Evolutionary conservation across 2,888 invertebrate genomes (phyloP).

Genomic region (Clitarchus hookeri): DNA sequence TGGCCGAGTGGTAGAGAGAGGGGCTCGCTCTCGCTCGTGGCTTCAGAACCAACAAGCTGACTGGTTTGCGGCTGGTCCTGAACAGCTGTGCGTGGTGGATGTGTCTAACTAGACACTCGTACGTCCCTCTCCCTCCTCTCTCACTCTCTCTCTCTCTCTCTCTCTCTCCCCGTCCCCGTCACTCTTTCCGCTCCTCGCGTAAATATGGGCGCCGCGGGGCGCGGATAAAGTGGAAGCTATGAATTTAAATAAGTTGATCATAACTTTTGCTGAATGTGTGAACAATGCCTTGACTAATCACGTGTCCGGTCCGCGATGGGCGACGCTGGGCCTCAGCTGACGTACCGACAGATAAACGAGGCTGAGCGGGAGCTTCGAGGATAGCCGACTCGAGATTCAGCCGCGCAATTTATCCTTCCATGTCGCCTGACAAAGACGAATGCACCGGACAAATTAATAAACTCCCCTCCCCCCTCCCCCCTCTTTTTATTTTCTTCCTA

Average conservation of each 20-base stretch:
- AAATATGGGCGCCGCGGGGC: background rate
- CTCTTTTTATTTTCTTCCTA: background rate
- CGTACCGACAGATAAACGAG: background rate
- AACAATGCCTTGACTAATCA: background rate
- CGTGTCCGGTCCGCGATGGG: constrained; percentile 5
- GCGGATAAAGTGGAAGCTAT: constrained; percentile 1
- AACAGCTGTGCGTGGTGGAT: constrained; percentile 14
- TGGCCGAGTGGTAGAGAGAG: background rate
- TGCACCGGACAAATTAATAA: background rate
- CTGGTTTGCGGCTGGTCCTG: background rate
- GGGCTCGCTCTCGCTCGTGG: background rate
- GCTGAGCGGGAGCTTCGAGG: background rate
- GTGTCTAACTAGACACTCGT: constrained; percentile 8
- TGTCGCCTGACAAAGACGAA: constrained; percentile 1
- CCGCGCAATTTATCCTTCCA: background rate
- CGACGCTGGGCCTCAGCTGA: background rate
- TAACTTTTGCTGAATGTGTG: background rate
- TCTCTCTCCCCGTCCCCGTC: background rate
- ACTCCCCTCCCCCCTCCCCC: background rate
- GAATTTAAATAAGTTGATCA: constrained; percentile 14
- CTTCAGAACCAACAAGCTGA: constrained; percentile 10
- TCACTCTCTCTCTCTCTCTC: background rate
- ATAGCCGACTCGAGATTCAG: too few species aligned
- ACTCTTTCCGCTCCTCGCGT: background rate
- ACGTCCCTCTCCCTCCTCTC: background rate